A percentile compares a stretch with the other conserved stretches of the same genome.
phyloP scores from a whole-genome alignment of 1,140 invertebrate genomes.

The Sweltsa coloradensis region DNA sequence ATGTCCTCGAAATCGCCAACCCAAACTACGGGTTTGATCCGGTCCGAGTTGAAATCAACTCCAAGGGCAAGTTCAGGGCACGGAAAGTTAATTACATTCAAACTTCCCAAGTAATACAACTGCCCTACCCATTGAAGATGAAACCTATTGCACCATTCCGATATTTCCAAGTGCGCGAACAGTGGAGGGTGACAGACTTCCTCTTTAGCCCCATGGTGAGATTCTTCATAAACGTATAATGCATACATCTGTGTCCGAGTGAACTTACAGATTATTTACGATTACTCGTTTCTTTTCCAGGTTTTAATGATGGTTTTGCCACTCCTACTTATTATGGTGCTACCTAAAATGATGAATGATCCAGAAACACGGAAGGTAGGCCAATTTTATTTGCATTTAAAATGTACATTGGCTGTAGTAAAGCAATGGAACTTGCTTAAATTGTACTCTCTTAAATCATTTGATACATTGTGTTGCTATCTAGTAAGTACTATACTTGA shows the following conservation, averaged over 20 bases:
- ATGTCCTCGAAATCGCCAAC: slow-evolving; percentile 86
- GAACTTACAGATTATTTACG: not conserved
- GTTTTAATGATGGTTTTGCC: slow-evolving; percentile 94
- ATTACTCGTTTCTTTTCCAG: slow-evolving; percentile 26
- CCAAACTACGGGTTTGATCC: slow-evolving; percentile 87
- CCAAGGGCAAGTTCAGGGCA: slow-evolving; percentile 90
- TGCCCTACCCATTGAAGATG: slow-evolving; percentile 84
- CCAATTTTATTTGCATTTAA: slow-evolving; percentile 7
- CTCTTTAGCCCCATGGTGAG: slow-evolving; percentile 88
- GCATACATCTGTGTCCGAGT: slow-evolving; percentile 7
- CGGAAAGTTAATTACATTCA: slow-evolving; percentile 92
- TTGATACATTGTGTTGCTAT: not conserved
- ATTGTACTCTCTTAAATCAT: no score
- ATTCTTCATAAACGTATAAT: no score
- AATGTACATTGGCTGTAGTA: no score
- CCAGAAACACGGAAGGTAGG: slow-evolving; percentile 77
- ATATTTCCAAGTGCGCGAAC: slow-evolving; percentile 90
- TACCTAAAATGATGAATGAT: slow-evolving; percentile 95
- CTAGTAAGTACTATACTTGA: not conserved
- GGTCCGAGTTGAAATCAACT: slow-evolving; percentile 87
- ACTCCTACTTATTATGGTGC: slow-evolving; percentile 76
- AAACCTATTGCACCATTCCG: slow-evolving; percentile 66
- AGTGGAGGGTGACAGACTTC: slow-evolving; percentile 91
- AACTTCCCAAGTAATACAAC: slow-evolving; percentile 71
- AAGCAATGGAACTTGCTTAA: no score